A percentile compares a stretch with the other conserved stretches of the same genome.
phyloP scores from a whole-genome alignment of 2,888 invertebrate species.

The Laspeyria flexula region DNA sequence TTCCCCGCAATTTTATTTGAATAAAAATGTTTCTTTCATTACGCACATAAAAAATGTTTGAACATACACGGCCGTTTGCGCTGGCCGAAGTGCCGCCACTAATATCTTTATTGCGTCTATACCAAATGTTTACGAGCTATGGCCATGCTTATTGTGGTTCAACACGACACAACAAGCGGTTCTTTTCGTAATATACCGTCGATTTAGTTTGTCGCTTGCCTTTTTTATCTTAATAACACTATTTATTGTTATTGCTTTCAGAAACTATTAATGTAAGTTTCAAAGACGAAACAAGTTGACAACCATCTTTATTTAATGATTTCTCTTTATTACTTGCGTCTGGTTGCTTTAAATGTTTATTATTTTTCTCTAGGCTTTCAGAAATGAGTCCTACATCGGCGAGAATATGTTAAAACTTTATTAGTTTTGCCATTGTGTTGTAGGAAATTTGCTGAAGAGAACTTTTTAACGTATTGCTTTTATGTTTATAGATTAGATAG shows the following conservation, averaged over 20 bases:
- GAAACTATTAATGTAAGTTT: constrained; percentile 45
- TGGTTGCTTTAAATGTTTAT: constrained; percentile 19
- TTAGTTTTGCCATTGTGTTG: too few species aligned
- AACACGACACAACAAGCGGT: constrained; percentile 54
- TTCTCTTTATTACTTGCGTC: constrained; percentile 21
- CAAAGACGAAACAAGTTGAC: constrained; percentile 31
- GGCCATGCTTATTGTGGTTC: constrained; percentile 56
- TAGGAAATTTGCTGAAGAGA: too few species aligned
- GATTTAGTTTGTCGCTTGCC: constrained; percentile 39
- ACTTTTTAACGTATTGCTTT: too few species aligned
- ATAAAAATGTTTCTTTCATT: constrained; percentile 53
- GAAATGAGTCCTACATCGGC: background rate
- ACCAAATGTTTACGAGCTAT: constrained; percentile 66
- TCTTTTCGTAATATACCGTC: constrained; percentile 39
- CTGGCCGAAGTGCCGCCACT: constrained; percentile 50
- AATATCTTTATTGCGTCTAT: constrained; percentile 70
- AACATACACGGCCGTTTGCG: constrained; percentile 47
- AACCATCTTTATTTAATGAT: constrained; percentile 30
- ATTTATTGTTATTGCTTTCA: constrained; percentile 51
- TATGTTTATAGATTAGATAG: too few species aligned
- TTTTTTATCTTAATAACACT: constrained; percentile 48
- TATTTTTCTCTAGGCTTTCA: constrained; percentile 19
- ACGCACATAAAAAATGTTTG: constrained; percentile 49
- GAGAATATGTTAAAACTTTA: background rate
- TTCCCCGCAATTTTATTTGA: constrained; percentile 45